Evolutionary conservation across 2,797 vertebrate species (phyloP).

Genomic region (Otus scops): DNA sequence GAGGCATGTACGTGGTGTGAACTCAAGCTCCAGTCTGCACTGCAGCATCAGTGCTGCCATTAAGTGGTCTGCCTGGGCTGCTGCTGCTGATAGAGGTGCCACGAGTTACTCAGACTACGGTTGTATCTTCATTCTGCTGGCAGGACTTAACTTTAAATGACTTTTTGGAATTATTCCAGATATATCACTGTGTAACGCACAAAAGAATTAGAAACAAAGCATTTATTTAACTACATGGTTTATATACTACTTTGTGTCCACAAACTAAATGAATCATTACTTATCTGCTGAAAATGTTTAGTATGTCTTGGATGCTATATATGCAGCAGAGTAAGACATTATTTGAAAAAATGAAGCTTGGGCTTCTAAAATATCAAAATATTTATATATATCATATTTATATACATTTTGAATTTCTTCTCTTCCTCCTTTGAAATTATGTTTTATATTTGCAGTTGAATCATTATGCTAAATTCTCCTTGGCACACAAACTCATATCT

Average conservation of each 20-base stretch:
- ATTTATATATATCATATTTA: background rate
- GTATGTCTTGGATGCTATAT: background rate
- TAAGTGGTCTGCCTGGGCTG: background rate
- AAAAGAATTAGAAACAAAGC: background rate
- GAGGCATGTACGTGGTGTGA: accelerated
- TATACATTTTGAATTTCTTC: background rate
- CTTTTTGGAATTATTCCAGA: background rate
- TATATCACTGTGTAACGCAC: background rate
- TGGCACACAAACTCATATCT: background rate
- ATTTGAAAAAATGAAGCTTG: background rate
- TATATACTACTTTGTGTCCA: background rate
- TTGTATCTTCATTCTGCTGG: background rate
- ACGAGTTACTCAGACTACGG: accelerated
- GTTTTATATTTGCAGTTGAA: slow-evolving; percentile 9
- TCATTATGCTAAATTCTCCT: background rate
- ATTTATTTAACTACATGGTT: background rate
- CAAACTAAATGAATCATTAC: background rate
- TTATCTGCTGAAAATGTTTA: background rate
- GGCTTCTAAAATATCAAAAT: background rate
- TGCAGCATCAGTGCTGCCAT: accelerated
- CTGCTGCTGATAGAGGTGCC: background rate
- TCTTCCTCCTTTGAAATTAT: background rate
- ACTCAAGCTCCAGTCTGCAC: background rate
- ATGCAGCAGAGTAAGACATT: background rate
- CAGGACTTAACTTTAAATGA: background rate